Evolutionary conservation across 2,888 invertebrate genomes (phyloP), one percentile per base, ranked within the genome.

Genomic region (Drosophila seclusa): DNA sequence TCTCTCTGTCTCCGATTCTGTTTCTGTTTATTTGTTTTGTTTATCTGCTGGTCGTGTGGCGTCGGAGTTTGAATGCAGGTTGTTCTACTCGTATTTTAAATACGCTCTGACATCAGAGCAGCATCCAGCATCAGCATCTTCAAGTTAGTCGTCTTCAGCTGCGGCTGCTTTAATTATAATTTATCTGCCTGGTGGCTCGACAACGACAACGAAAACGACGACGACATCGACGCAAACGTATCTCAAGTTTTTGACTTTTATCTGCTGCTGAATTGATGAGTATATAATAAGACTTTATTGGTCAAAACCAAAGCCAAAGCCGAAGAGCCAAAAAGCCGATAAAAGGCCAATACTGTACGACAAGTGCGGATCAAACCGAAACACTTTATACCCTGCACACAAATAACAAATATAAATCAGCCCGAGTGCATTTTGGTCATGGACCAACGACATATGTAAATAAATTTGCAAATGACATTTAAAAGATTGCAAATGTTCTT

Each of bases 231-330:
- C 73, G 88, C 87, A 78, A 89, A 80, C 88, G 85, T 87, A 90
- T 90, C 90, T 90, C 83, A 90, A 90, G 81, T 73, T 87, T 91
- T 90, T 90, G 91, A 91, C 90, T 88, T 91, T 91, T 88, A 91
- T 91, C 87, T 87, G 90, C 78, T 83, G 90, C 90, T 89, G 90
- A 91, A 88, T 90, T 88, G 87, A 88, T 88, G 87, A 91, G 91
- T 90, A 90, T 83, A 90, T 90, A 88, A 91, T 91, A 87, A 90
- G 87, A 87, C 90, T 87, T 87, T 87, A 87, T 90, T 91, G 87
- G 90, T 81, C 90, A 89, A 75, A 83, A 87, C 80, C 80, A 61
- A 62, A 75, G 74, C 66, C 80, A 63, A 66, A 79, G 80, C 61
- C 64, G 62, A 45, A 75, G 42, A 64, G 61, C 52, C 75, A 61